Percentiles rank a stretch among this genome's conserved stretches.
Evolutionary conservation across 2,113 vertebrate species (phyloP).

Genomic region (Carollia perspicillata): DNA sequence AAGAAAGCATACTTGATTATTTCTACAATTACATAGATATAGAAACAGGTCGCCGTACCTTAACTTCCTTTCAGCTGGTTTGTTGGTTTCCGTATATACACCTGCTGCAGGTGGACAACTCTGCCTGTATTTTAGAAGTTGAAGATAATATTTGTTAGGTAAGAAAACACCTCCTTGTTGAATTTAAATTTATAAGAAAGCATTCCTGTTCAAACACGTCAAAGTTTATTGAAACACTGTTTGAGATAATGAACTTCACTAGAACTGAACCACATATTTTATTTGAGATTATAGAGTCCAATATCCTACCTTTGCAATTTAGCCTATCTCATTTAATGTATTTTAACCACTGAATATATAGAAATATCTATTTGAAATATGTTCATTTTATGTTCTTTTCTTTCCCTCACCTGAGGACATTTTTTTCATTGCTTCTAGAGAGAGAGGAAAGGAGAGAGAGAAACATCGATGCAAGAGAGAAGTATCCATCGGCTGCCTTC

Average conservation of each 20-base stretch:
- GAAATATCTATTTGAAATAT: background rate
- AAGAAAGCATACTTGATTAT: background rate
- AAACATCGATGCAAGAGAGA: no score
- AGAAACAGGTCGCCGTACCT: constrained; percentile 32
- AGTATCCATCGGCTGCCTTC: no score
- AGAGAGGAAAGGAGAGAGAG: no score
- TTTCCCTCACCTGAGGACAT: background rate
- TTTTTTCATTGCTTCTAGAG: no score
- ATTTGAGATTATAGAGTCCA: background rate
- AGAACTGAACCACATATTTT: background rate
- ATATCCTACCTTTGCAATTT: background rate
- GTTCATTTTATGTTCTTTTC: background rate
- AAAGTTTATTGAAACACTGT: background rate
- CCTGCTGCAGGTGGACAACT: background rate
- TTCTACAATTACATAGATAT: background rate
- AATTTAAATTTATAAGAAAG: constrained; percentile 18
- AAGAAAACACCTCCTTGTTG: constrained; percentile 24
- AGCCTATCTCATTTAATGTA: background rate
- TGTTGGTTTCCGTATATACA: constrained; percentile 23
- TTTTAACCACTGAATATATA: background rate
- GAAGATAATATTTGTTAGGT: constrained; percentile 32
- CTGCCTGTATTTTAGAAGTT: constrained; percentile 60
- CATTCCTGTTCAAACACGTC: background rate
- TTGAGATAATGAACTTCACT: background rate
- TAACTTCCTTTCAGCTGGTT: constrained; percentile 20